Evolutionary conservation across 30 jellyfish, hydroid and myxozoan genomes (phyloP), one percentile per base, ranked within the genome.

Genomic region (Chironex yamaguchii): DNA sequence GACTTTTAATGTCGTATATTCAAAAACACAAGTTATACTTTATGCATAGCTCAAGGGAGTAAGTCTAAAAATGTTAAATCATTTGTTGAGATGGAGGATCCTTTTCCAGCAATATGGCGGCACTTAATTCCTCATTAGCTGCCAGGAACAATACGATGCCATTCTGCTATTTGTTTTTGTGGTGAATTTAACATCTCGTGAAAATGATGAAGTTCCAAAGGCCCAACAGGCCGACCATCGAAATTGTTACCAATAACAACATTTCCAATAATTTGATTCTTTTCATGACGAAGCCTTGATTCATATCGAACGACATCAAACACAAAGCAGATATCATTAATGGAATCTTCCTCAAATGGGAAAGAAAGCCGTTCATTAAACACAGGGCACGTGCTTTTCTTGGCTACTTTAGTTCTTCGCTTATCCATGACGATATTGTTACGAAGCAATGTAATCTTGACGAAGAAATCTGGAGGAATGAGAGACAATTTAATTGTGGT

Each of bases 171-270:
- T 62, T 92, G 98, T 48, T 92, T 88, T 31, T 87, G 96, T 0
- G 98, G 98, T 6, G 91, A 86, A 0, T 79, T 77, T 13, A 92
- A 85, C 98, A 92, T 92, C 68, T 92, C 98, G 42, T 87, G 94
- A 74, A 92, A 92, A 49, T 92, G 98, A 50, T 92, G 88, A 22
- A 92, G 85, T 35, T 92, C 98, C 36, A 84, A 81, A 1, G 97
- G 97, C 66, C 90, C 79, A 11, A 91, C 74, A 24, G 91, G 88
- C 58, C 98, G 33, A 23, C 36, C 79, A 1, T 81, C 48, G 51
- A 51, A 32, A 48, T 81, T 81, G 79, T 92, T 87, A 42, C 96
- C 98, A 42, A 92, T 69, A 17, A 82, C 94, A 73, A 92, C 98
- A 35, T 79, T 92, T 48, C 96, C 98, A 29, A 80, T 65, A 17